Evolutionary conservation across 2,888 invertebrate species (phyloP).

Genomic region (Cerceris rybyensis): DNA sequence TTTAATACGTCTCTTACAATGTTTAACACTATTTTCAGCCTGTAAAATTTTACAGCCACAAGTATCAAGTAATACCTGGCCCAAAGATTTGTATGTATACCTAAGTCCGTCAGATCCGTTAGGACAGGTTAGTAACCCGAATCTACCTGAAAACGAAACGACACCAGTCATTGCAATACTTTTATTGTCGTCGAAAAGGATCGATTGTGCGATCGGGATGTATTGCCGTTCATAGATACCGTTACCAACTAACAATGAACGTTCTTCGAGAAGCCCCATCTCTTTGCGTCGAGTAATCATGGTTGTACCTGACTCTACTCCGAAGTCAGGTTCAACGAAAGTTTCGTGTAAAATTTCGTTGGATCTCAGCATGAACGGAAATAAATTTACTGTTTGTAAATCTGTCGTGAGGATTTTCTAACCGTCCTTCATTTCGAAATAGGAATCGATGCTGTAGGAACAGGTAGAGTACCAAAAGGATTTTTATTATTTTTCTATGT

Average conservation of each 20-base stretch:
- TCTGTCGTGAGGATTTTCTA: background rate
- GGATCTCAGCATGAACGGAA: constrained; percentile 13
- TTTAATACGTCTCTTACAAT: background rate
- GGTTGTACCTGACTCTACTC: constrained; percentile 38
- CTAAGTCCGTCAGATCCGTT: constrained; percentile 37
- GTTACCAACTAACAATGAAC: constrained; percentile 40
- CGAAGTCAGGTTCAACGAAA: constrained; percentile 37
- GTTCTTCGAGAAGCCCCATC: constrained; percentile 15
- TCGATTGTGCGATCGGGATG: constrained; percentile 53
- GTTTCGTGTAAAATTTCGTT: constrained; percentile 6
- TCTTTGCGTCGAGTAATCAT: constrained; percentile 12
- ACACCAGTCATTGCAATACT: constrained; percentile 36
- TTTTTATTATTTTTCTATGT: background rate
- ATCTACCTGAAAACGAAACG: constrained; percentile 55
- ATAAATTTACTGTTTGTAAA: background rate
- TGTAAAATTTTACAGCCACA: constrained; percentile 17
- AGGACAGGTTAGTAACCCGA: constrained; percentile 54
- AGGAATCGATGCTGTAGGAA: background rate
- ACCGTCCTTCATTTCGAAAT: background rate
- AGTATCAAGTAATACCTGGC: constrained; percentile 37
- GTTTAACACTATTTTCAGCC: background rate
- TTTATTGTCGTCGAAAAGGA: constrained; percentile 41
- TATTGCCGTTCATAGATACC: constrained; percentile 29
- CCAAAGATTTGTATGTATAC: constrained; percentile 13
- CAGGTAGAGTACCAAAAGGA: background rate